phyloP scores from a whole-genome alignment of 2,797 vertebrate genomes.

The Karalla daura region DNA sequence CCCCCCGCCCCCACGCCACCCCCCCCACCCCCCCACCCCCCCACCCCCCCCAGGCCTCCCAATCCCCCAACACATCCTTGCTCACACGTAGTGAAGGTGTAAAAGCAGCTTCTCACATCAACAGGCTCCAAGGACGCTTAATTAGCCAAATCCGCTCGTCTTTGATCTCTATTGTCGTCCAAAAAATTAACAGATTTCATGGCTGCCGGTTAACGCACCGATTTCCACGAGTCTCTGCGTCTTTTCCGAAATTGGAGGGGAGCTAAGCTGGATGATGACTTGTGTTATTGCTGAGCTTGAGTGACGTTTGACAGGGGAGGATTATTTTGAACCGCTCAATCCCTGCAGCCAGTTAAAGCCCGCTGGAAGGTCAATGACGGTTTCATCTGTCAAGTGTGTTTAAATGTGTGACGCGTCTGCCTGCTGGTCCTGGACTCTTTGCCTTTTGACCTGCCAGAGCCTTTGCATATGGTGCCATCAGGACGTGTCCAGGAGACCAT shows the following conservation, averaged over 20 bases:
- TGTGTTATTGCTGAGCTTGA: constrained; percentile 82
- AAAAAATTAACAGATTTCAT: constrained; percentile 72
- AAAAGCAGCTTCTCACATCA: constrained; percentile 58
- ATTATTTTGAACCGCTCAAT: constrained; percentile 83
- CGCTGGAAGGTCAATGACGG: constrained; percentile 81
- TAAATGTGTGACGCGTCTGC: constrained; percentile 66
- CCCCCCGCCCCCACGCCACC: constrained; percentile 16
- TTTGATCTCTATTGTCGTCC: constrained; percentile 77
- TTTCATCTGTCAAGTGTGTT: constrained; percentile 81
- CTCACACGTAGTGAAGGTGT: constrained; percentile 70
- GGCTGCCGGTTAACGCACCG: constrained; percentile 76
- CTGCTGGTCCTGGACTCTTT: constrained; percentile 57
- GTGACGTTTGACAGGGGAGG: constrained; percentile 83
- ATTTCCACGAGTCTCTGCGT: constrained; percentile 74
- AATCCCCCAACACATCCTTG: constrained; percentile 24
- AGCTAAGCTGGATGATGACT: constrained; percentile 82
- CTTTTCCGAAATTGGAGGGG: constrained; percentile 68
- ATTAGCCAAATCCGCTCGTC: constrained; percentile 77
- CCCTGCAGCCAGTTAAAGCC: constrained; percentile 78
- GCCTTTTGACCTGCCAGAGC: constrained; percentile 66
- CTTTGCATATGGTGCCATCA: constrained; percentile 64
- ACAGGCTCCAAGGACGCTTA: constrained; percentile 69
- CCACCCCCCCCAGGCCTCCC: constrained; percentile 21
- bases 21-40: constrained; percentile 13
- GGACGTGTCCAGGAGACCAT: constrained; percentile 50